Conservation (phyloP, 2,797 vertebrate species). For the Morus bassanus region DNA sequence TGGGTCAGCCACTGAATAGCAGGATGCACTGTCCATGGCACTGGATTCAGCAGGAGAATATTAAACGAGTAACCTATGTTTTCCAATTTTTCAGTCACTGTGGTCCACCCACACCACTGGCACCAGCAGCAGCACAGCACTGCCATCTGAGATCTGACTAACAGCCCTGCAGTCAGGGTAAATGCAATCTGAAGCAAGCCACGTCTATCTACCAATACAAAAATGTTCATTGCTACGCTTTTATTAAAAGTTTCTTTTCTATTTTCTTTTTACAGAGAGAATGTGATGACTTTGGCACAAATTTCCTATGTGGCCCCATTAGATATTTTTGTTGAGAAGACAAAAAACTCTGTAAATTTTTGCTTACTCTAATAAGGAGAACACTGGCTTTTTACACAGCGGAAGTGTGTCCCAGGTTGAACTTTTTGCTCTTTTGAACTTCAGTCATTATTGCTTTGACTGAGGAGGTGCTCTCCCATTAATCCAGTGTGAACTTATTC, state of each 20-base stretch:
- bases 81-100: fast-evolving
- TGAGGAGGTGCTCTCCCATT: not conserved
- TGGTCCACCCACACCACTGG: fast-evolving
- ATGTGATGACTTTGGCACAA: not conserved
- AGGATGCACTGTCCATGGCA: fast-evolving
- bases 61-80: fast-evolving
- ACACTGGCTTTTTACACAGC: not conserved
- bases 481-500: not conserved
- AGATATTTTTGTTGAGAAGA: not conserved
- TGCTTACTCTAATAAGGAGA: not conserved
- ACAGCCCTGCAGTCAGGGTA: not conserved
- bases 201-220: fast-evolving
- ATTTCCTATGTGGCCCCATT: not conserved
- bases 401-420: fast-evolving
- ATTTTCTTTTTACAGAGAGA: not conserved
- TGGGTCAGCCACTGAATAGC: not conserved
- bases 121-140: fast-evolving
- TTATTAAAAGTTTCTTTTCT: not conserved
- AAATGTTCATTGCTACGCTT: fast-evolving
- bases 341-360: not conserved
- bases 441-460: not conserved
- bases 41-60: not conserved
- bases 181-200: fast-evolving
- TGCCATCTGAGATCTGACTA: fast-evolving
- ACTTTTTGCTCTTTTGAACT: not conserved